Evolutionary conservation across 2,797 vertebrate genomes (phyloP).

Genomic region (Todus mexicanus): DNA sequence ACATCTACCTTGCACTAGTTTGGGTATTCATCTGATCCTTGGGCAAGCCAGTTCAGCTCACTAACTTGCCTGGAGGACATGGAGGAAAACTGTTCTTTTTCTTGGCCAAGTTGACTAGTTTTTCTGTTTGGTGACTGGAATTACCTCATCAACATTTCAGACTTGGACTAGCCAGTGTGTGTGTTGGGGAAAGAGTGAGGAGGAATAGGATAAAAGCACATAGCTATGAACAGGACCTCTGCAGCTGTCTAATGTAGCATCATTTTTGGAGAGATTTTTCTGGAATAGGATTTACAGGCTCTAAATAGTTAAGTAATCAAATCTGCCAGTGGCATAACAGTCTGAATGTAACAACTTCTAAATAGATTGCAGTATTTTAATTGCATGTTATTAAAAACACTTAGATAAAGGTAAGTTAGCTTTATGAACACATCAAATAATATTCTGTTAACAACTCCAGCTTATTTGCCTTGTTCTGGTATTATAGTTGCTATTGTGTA

Average conservation of each 20-base stretch:
- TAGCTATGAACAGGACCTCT: neutral
- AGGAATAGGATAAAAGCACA: neutral
- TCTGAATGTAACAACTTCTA: neutral
- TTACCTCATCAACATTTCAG: neutral
- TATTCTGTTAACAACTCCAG: neutral
- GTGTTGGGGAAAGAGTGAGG: neutral
- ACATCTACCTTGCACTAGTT: neutral
- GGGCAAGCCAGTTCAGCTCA: neutral
- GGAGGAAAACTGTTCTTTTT: neutral
- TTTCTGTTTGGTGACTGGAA: neutral
- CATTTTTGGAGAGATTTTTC: neutral
- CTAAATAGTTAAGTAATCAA: neutral
- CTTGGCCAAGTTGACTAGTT: neutral
- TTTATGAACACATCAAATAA: neutral
- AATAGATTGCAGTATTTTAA: neutral
- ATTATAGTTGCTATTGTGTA: neutral
- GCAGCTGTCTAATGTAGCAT: neutral
- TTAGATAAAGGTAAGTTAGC: neutral
- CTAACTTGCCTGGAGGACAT: neutral
- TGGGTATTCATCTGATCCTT: neutral
- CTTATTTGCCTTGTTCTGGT: neutral
- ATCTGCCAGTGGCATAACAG: neutral
- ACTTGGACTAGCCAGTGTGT: neutral
- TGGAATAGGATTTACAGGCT: neutral
- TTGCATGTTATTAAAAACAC: neutral